Conservation (phyloP, 2,888 invertebrate species). For the Artemia sp. region DNA sequence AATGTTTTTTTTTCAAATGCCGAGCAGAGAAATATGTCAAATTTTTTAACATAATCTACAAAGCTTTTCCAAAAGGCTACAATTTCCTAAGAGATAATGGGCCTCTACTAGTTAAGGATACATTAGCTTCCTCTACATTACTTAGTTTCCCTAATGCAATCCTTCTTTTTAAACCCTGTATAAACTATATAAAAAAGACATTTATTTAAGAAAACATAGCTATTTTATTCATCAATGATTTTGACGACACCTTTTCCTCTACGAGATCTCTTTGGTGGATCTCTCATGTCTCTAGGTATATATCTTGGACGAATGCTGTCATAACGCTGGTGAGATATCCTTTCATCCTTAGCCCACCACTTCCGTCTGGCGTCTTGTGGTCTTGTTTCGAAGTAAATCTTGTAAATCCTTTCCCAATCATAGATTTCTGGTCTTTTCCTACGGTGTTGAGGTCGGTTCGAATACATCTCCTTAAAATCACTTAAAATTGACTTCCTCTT, state of each 20-base stretch:
- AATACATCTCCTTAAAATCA: constrained; percentile 47
- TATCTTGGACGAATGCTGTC: constrained; percentile 49
- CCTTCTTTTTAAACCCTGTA: too few species aligned
- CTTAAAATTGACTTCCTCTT: constrained; percentile 51
- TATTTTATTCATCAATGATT: not conserved
- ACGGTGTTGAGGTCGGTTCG: constrained; percentile 47
- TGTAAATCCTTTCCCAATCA: constrained; percentile 66
- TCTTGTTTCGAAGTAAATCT: constrained; percentile 41
- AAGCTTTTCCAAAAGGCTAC: too few species aligned
- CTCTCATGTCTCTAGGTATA: constrained; percentile 47
- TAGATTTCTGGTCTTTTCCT: constrained; percentile 47
- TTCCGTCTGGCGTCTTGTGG: constrained; percentile 48
- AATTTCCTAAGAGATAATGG: too few species aligned
- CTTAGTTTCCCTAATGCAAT: too few species aligned
- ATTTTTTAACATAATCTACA: too few species aligned
- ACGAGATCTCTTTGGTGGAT: constrained; percentile 24
- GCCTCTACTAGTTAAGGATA: too few species aligned
- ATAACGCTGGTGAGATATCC: constrained; percentile 43
- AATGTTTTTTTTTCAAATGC: too few species aligned
- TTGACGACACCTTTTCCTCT: constrained; percentile 18
- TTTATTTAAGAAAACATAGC: too few species aligned
- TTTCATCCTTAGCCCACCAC: constrained; percentile 39
- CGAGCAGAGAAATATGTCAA: too few species aligned
- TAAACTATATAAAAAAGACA: too few species aligned
- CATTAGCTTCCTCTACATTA: too few species aligned